Percentiles rank a stretch among this genome's conserved stretches.
These are phyloP conservation scores for Heterohyrax brucei DNA, from an alignment of 2,797 vertebrate genomes.

Conservation along the genomic window DNA sequence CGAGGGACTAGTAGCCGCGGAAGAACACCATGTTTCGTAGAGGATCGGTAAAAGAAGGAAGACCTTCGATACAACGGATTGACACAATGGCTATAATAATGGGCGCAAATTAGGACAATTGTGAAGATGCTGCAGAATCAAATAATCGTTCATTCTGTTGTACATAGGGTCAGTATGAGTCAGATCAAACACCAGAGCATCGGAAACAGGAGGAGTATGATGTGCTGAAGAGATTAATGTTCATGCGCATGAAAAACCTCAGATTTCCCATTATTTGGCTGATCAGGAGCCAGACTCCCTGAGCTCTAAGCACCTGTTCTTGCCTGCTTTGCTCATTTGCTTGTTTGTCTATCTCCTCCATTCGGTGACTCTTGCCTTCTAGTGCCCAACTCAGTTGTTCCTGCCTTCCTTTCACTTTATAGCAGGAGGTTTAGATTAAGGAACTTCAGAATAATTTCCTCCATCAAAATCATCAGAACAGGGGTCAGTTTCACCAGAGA, in stretches of 20 bases:
- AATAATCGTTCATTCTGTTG: no score
- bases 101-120: no score
- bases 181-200: no score
- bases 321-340: rapidly evolving
- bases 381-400: neutral
- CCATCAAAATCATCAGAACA: neutral
- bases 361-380: neutral
- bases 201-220: no score
- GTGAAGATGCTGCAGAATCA: no score
- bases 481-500: neutral
- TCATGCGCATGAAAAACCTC: rapidly evolving
- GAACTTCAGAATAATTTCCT: neutral
- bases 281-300: neutral
- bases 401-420: neutral
- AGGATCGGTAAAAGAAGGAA: no score
- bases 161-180: no score
- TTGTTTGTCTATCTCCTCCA: neutral
- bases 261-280: neutral
- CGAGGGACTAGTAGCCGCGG: no score
- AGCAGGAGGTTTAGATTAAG: neutral
- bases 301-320: rapidly evolving
- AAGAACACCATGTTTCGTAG: no score
- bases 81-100: no score
- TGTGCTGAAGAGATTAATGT: no score
- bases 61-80: no score